Conservation (phyloP, 2,888 invertebrate species). For the Piscicola geometra region DNA sequence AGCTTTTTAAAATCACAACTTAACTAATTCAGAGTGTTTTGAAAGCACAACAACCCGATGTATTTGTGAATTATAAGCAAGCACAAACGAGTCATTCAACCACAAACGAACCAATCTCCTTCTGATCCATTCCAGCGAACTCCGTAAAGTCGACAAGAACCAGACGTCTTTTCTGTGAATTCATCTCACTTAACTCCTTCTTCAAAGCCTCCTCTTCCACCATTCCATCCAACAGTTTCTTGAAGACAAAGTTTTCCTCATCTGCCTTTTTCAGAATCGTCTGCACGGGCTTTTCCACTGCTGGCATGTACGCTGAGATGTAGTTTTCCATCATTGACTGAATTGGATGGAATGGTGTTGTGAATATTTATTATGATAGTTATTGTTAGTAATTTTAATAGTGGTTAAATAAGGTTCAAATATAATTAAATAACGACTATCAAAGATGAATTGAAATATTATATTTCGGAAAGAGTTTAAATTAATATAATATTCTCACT, state of each 20-base stretch:
- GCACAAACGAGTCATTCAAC: too few species aligned
- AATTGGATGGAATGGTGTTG: neutral
- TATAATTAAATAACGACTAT: neutral
- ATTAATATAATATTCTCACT: neutral
- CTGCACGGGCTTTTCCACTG: slow-evolving; percentile 16
- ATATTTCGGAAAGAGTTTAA: neutral
- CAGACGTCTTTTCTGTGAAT: neutral
- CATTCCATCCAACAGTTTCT: neutral
- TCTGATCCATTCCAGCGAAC: neutral
- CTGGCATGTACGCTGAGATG: slow-evolving; percentile 22
- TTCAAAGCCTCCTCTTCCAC: neutral
- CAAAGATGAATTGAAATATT: neutral
- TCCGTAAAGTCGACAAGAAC: slow-evolving; percentile 17
- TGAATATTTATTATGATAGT: neutral
- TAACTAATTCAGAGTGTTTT: too few species aligned
- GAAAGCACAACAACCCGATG: too few species aligned
- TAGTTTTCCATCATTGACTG: slow-evolving; percentile 23
- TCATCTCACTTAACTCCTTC: neutral
- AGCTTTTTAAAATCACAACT: too few species aligned
- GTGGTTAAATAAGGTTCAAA: neutral
- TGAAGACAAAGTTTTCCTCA: neutral
- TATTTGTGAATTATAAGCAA: too few species aligned
- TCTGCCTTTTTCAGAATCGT: slow-evolving; percentile 13
- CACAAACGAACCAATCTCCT: slow-evolving; percentile 20
- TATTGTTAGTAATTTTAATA: neutral